Conservation (phyloP, 1,140 invertebrate genomes). For the Rhopalosiphum maidis region DNA sequence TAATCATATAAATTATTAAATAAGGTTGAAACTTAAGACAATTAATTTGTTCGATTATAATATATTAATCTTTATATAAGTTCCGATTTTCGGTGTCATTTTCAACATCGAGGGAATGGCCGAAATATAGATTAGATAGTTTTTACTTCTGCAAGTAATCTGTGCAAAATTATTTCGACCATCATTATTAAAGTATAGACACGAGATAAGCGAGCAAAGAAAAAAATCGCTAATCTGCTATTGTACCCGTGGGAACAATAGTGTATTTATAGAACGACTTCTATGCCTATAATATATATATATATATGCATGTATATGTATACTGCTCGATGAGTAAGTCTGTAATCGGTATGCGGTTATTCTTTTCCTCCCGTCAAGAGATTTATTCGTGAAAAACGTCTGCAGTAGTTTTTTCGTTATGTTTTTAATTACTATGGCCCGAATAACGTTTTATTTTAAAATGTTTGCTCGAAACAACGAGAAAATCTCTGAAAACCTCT, state of each 20-base stretch:
- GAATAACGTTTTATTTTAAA: background rate
- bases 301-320: background rate
- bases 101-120: background rate
- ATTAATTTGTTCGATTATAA: background rate
- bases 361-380: background rate
- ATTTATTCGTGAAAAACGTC: slow-evolving; percentile 10
- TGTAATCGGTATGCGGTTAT: background rate
- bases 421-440: background rate
- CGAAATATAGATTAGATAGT: background rate
- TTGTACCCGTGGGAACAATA: background rate
- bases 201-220: background rate
- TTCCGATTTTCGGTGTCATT: background rate
- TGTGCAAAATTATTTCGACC: background rate
- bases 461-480: background rate
- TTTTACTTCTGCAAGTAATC: background rate
- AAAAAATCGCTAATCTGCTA: background rate
- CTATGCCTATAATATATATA: background rate
- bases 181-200: background rate
- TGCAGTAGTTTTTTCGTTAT: background rate
- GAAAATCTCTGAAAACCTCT: background rate
- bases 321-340: background rate
- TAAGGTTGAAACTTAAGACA: background rate
- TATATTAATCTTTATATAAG: background rate
- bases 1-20: background rate
- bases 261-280: background rate